phyloP scores from a whole-genome alignment of 2,797 vertebrate species.

The Darevskia nairensis region DNA sequence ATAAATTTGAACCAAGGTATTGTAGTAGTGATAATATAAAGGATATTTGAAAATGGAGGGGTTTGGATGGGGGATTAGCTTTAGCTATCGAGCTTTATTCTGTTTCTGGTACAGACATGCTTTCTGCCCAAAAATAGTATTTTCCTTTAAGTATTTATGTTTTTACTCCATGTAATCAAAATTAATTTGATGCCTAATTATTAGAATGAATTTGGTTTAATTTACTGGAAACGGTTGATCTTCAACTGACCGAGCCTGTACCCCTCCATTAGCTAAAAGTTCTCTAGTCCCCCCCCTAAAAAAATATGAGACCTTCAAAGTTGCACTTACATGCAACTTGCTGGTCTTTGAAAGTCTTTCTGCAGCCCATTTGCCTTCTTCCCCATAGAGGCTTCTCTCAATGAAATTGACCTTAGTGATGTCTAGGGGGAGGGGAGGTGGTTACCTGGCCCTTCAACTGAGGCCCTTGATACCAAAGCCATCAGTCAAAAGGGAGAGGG shows the following conservation, averaged over 20 bases:
- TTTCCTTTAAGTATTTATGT: constrained; percentile 15
- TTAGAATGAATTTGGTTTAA: not conserved
- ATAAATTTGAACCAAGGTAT: constrained; percentile 29
- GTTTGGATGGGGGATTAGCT: constrained; percentile 22
- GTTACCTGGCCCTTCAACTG: not conserved
- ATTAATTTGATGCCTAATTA: constrained; percentile 36
- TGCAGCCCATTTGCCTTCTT: not conserved
- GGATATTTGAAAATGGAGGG: not conserved
- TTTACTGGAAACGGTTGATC: not conserved
- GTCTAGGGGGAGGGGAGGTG: not conserved
- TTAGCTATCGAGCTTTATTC: not conserved
- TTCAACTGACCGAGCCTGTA: not conserved
- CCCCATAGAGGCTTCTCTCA: not conserved
- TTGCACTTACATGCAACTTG: not conserved
- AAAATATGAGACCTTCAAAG: not conserved
- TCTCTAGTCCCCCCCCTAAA: not conserved
- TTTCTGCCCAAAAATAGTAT: not conserved
- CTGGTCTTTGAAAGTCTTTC: not conserved
- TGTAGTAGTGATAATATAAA: not conserved
- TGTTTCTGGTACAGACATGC: not conserved
- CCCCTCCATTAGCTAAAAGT: not conserved
- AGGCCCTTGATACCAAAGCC: not conserved
- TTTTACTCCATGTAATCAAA: constrained; percentile 49
- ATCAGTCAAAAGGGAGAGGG: not conserved
- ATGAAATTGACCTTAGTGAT: not conserved